Evolutionary conservation across 30 jellyfish, hydroid and myxozoan species (phyloP), one percentile per base, ranked within the genome.

Genomic region (Hydractinia echinata): DNA sequence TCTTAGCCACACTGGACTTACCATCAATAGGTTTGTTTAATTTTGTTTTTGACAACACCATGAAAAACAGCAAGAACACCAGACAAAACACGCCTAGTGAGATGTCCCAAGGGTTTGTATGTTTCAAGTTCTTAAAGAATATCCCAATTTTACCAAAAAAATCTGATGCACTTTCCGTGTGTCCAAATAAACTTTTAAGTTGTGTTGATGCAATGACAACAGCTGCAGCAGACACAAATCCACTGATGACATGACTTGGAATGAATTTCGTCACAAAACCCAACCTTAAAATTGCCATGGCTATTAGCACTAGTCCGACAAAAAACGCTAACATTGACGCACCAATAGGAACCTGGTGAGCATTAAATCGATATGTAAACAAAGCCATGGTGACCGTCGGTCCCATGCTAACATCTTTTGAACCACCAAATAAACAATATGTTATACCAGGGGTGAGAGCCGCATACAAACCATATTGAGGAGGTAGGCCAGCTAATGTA

Each of bases 201-300:
- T 91, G 98, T 61, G 92, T 78, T 39, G 67, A 70, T 5, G 92
- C 51, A 49, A 87, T 87, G 39, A 80, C 76, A 8, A 91, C 66
- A 19, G 98, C 86, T 76, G 95, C 78, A 8, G 98, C 96, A n/a
- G 98, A 86, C 0, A 91, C 89, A 85, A 91, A 86, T 14, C 92
- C 98, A 70, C 96, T 79, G 74, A 86, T 80, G 61, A 91, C 98
- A 16, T 95, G 91, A 86, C 52, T 62, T 67, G 98, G 83, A 48
- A 91, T 39, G 69, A 86, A 86, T 48, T 88, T 88, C 19, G 92
- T 87, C 56, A 91, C 78, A 69, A 83, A 83, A 0, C 96, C 98
- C 1, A 91, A 91, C 18, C 94, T 81, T 62, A 81, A 86, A 14
- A 86, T 30, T n/a, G 87, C 96, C 81, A 91, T 81, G 44, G 61